Percentiles rank a stretch among this genome's conserved stretches.
Conservation (phyloP, 2,113 vertebrate species). For the Zapornia atra region DNA sequence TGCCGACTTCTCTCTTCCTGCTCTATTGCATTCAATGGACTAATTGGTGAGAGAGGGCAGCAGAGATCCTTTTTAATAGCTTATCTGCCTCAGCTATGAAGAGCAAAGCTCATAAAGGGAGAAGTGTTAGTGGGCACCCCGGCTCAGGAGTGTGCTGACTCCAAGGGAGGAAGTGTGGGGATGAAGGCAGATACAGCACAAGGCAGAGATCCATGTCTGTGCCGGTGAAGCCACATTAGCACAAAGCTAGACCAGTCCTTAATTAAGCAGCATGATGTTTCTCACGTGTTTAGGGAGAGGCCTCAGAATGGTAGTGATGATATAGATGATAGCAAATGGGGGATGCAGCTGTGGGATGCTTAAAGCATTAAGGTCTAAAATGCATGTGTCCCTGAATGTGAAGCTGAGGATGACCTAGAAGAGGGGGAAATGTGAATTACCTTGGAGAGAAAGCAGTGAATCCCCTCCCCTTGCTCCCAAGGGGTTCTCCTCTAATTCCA, state of each 20-base stretch:
- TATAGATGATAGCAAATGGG: not conserved
- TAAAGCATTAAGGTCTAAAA: not conserved
- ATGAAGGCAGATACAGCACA: not conserved
- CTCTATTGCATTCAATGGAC: not conserved
- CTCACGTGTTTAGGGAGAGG: not conserved
- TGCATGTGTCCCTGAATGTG: not conserved
- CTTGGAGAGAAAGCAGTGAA: not conserved
- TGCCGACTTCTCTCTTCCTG: not conserved
- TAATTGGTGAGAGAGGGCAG: constrained; percentile 59
- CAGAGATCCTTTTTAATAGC: constrained; percentile 40
- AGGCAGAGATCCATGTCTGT: not conserved
- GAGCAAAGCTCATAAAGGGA: not conserved
- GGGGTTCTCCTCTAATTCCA: not conserved
- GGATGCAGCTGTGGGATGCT: constrained; percentile 24
- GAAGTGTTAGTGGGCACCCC: not conserved
- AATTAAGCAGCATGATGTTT: not conserved
- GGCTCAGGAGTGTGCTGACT: not conserved
- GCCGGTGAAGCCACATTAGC: not conserved
- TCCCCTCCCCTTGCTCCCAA: not conserved
- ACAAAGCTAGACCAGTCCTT: not conserved
- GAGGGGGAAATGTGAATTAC: not conserved
- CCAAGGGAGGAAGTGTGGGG: not conserved
- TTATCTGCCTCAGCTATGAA: not conserved
- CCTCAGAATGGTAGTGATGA: not conserved
- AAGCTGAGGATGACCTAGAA: not conserved